Base-by-base conservation (phyloP, 2,888 invertebrate genomes). In the Pachliopta kotzebuea region DNA sequence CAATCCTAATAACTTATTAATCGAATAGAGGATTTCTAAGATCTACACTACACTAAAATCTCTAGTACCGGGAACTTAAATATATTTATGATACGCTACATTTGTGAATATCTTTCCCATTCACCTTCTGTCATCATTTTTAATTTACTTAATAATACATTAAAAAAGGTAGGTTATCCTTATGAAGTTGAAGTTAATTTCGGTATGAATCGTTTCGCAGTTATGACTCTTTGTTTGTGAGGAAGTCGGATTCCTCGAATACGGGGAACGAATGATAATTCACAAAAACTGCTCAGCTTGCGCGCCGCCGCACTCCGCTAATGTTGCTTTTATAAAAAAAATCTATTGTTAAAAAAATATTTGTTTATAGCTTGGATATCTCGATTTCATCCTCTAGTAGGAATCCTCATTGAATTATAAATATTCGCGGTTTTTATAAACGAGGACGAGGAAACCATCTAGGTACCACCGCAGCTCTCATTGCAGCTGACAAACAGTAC, bases 211-310 rank as follows among this genome's bases (percentile, higher is more conserved):
- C 9, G 17, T 7, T 20, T 31, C 26, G 55, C 20, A 60, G 7
- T 59, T 52, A 45, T 9, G 24, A n/a, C 29, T 11, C 55, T 60
- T 18, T 56, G 31, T 24, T 17, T 21, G 21, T 52, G 42, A 4
- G 37, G 11, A 21, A 6, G 1, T 20, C 56, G 60, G 21, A 64
- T 64, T 64, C 64, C 64, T 11, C n/a, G 64, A 56, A 54, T 50
- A 60, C 64, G 64, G 24, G 42, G 29, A 42, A 60, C 20, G 64
- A 64, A 64, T 64, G 42, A 56, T 64, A 64, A 64, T 60, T 60
- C 31, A 56, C 64, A 64, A 60, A 64, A 60, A 64, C 56, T 60
- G 56, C 50, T 64, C 56, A 60, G 60, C 24, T 37, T 64, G 64
- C 63, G 37, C 60, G 31, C 55, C 56, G 26, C 49, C 50, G 31